These are phyloP conservation scores for Pelvicachromis taeniatus DNA, from an alignment of 2,113 vertebrate species.

Conservation along the genomic window DNA sequence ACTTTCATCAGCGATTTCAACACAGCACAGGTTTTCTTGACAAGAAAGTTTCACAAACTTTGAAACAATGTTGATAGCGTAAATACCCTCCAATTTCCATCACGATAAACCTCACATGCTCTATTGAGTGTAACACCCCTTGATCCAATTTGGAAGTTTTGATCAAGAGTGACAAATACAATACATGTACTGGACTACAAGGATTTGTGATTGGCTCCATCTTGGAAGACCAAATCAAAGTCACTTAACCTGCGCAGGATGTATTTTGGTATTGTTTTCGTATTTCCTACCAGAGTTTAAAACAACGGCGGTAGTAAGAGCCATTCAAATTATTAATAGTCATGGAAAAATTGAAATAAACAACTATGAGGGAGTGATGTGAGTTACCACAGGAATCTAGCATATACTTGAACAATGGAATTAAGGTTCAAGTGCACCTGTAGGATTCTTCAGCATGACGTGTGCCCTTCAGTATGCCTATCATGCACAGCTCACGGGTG, in stretches of 20 bases:
- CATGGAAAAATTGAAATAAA: not conserved
- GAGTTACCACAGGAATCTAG: not conserved
- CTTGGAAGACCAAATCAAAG: not conserved
- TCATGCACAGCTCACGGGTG: constrained; percentile 55
- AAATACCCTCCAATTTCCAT: constrained; percentile 33
- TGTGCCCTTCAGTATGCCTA: constrained; percentile 36
- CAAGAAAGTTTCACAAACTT: constrained; percentile 9
- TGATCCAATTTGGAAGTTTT: constrained; percentile 20
- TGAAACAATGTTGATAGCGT: constrained; percentile 1
- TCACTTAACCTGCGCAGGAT: not conserved
- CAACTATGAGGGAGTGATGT: not conserved
- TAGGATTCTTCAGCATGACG: constrained; percentile 40
- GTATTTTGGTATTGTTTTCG: not conserved
- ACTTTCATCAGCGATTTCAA: constrained; percentile 51
- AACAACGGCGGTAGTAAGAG: not conserved
- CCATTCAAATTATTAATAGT: not conserved
- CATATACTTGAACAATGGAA: not conserved
- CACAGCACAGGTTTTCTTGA: constrained; percentile 38
- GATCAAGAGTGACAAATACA: constrained; percentile 8
- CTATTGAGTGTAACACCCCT: constrained; percentile 9
- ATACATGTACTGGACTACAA: not conserved
- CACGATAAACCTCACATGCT: constrained; percentile 14
- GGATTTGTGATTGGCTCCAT: not conserved
- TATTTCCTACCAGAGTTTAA: not conserved
- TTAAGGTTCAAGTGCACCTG: constrained; percentile 54